These are phyloP conservation scores for Genyomyrus donnyi DNA, from an alignment of 2,113 vertebrate species.

Conservation along the genomic window DNA sequence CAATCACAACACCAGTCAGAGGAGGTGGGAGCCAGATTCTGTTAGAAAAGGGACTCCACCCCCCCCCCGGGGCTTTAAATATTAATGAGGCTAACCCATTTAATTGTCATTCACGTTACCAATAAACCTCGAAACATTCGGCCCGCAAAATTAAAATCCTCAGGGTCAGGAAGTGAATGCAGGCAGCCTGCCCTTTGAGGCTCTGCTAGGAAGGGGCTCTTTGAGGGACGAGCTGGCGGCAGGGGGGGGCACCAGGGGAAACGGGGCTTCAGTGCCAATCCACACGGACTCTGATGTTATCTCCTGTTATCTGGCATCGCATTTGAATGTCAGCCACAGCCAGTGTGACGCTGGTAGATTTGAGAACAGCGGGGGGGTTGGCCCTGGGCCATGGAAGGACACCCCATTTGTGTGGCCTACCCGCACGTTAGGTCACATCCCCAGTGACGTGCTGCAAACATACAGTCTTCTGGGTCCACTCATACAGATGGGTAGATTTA, in stretches of 20 bases:
- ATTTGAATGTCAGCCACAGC: constrained; percentile 57
- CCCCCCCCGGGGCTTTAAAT: background rate
- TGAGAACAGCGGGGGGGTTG: constrained; percentile 32
- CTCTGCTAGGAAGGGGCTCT: background rate
- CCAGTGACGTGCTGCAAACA: background rate
- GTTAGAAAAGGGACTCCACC: background rate
- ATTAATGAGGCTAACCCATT: background rate
- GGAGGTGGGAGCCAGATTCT: background rate
- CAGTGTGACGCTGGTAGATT: constrained; percentile 50
- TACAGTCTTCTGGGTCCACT: background rate
- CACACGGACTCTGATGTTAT: constrained; percentile 56
- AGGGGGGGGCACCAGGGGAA: constrained; percentile 19
- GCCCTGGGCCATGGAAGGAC: constrained; percentile 35
- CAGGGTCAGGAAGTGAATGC: background rate
- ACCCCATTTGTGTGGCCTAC: background rate
- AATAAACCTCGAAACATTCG: background rate
- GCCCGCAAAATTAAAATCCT: background rate
- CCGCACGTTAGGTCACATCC: background rate
- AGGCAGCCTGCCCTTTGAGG: background rate
- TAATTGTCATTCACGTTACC: background rate
- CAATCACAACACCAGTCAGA: background rate
- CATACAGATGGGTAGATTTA: background rate
- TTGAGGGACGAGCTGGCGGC: background rate
- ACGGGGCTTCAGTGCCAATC: constrained; percentile 43
- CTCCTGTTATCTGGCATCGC: constrained; percentile 57